A percentile compares a stretch with the other conserved stretches of the same genome.
phyloP scores from a whole-genome alignment of 2,797 vertebrate genomes.

The Falco rusticolus region DNA sequence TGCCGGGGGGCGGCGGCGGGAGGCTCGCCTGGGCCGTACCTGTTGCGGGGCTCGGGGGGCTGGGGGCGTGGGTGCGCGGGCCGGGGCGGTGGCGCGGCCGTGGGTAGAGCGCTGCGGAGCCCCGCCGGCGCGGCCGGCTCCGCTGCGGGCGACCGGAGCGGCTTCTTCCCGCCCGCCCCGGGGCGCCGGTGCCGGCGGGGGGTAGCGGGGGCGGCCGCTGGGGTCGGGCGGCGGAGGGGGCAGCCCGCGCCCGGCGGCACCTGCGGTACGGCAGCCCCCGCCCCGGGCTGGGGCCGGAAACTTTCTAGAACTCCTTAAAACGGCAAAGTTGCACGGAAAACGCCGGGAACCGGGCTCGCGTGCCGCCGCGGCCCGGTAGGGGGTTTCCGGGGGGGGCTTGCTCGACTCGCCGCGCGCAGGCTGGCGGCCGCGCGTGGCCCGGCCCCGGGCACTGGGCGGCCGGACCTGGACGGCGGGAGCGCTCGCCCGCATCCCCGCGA shows the following conservation, averaged over 20 bases:
- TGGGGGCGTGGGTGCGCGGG: not conserved
- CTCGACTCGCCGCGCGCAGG: not conserved
- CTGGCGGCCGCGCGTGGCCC: not conserved
- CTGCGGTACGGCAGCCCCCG: not conserved
- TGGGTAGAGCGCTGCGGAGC: not conserved
- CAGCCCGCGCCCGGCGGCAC: not conserved
- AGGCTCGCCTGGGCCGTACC: not conserved
- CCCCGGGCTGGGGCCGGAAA: not conserved
- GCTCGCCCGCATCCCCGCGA: too few relatives aligned
- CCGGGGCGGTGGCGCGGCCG: not conserved
- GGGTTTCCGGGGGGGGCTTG: too few relatives aligned
- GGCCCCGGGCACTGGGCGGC: too few relatives aligned
- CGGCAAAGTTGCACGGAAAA: not conserved
- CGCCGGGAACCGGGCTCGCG: not conserved
- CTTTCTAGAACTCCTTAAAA: slow-evolving; percentile 20
- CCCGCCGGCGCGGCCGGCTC: not conserved
- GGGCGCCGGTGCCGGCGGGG: not conserved
- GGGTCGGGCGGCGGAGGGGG: not conserved
- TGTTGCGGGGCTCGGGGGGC: not conserved
- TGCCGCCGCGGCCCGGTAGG: not conserved
- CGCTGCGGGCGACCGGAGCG: not conserved
- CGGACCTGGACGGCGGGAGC: too few relatives aligned
- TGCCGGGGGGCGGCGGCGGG: not conserved
- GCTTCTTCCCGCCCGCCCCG: not conserved
- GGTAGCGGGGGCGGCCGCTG: not conserved